Conservation (phyloP, 2,113 vertebrate species). For the Pycnonotus jocosus region DNA sequence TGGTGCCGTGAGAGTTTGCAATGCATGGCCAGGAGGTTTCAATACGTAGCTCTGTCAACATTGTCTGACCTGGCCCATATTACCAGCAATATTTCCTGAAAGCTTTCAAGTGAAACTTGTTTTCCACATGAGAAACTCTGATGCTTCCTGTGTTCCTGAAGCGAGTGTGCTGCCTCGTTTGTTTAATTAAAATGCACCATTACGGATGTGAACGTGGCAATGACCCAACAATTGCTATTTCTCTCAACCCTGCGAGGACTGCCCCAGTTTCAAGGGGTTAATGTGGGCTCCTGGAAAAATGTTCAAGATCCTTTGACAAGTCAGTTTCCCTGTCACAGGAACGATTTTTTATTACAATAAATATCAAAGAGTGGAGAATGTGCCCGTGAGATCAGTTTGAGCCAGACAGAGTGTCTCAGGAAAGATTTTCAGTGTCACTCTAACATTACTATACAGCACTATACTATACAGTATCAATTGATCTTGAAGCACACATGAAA, state of each 20-base stretch:
- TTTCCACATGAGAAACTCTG: neutral
- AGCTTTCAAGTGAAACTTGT: neutral
- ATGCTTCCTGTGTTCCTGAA: slow-evolving; percentile 8
- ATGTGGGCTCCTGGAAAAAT: neutral
- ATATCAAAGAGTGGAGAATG: neutral
- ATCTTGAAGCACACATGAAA: neutral
- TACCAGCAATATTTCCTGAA: neutral
- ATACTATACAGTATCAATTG: neutral
- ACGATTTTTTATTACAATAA: neutral
- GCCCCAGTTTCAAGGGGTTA: neutral
- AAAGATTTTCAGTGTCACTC: neutral
- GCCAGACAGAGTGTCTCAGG: neutral
- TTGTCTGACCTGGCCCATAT: neutral
- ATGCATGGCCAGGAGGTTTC: neutral
- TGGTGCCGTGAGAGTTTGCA: neutral
- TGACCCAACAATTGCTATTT: neutral
- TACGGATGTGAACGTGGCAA: neutral
- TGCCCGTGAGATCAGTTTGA: neutral
- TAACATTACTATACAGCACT: neutral
- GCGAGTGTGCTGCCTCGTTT: neutral
- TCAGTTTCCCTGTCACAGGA: neutral
- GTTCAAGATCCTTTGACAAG: neutral
- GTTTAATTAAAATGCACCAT: neutral
- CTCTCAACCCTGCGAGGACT: neutral
- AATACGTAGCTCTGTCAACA: neutral